Base-by-base conservation (phyloP, 2,797 vertebrate species). In the Graptemys geographica region DNA sequence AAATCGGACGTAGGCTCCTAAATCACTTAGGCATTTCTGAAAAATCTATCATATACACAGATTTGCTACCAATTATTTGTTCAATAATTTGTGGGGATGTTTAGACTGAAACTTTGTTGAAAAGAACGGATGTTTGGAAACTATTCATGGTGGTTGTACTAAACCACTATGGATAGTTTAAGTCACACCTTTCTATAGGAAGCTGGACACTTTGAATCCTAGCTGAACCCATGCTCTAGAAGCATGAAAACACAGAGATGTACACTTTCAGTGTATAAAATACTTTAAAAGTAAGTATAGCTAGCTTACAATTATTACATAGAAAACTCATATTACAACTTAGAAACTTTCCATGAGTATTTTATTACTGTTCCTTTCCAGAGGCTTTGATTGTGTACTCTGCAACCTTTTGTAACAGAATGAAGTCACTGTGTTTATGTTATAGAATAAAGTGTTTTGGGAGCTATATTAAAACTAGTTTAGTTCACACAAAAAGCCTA, bases 341-440 rank as follows among this genome's bases (percentile, higher is more conserved):
- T 81, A 62, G 81, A 44, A 92, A 92, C 47, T 3, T 37, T 83
- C 92, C 90, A 83, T 44, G 89, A 84, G 23, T 52, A 69, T 83
- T 85, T 82, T 33, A 49, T 79, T 89, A 33, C 93, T 88, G 16
- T 65, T 49, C 19, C 56, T 92, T 95, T 78, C 81, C 21, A 79
- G 1, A 89, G 27, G 13, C 28, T 82, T 93, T 90, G 11, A 10
- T 7, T 94, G 16, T 90, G 57, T 90, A 90, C n/a, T 89, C 51
- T 93, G 44, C 44, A 78, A 78, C 13, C 47, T 78, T 76, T 90
- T 95, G 86, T 59, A 83, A 79, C 59, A 62, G 81, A 94, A 91
- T 5, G 57, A 11, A 80, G 12, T 86, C 37, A 55, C 90, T 92
- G 27, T 85, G 53, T 96, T 96, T 96, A 78, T 55, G 6, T 49